phyloP scores from a whole-genome alignment of 2,113 vertebrate genomes.

The Pica pica region DNA sequence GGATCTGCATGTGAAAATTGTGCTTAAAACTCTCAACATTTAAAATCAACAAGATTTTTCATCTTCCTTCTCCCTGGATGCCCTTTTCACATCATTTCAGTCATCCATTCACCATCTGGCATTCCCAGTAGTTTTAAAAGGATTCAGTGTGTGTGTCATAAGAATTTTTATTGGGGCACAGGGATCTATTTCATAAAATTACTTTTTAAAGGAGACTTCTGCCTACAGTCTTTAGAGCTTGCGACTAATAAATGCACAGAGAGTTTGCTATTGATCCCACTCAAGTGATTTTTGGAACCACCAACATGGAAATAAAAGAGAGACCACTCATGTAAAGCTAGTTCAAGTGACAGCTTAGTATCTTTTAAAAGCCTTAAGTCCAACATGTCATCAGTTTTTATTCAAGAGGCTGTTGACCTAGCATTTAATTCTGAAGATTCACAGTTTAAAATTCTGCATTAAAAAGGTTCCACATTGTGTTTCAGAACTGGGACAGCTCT shows the following conservation, averaged over 20 bases:
- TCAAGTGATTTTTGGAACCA: neutral
- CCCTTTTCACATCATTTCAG: neutral
- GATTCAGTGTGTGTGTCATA: neutral
- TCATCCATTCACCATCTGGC: neutral
- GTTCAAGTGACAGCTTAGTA: neutral
- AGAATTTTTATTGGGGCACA: neutral
- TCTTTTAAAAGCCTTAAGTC: neutral
- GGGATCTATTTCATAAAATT: neutral
- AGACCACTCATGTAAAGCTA: neutral
- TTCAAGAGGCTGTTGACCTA: neutral
- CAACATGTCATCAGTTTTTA: neutral
- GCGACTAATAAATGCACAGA: neutral
- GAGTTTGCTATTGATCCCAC: neutral
- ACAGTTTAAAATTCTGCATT: neutral
- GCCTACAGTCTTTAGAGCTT: neutral
- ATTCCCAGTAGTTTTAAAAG: neutral
- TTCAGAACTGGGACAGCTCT: neutral
- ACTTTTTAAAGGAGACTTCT: neutral
- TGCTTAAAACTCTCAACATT: neutral
- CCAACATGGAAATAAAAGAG: neutral
- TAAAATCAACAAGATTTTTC: neutral
- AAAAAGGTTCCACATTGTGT: neutral
- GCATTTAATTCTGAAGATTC: neutral
- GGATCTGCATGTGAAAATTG: constrained; percentile 80
- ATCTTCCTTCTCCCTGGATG: neutral